Base-by-base conservation (phyloP, 2,113 vertebrate species). In the Malaclemys terrapin region DNA sequence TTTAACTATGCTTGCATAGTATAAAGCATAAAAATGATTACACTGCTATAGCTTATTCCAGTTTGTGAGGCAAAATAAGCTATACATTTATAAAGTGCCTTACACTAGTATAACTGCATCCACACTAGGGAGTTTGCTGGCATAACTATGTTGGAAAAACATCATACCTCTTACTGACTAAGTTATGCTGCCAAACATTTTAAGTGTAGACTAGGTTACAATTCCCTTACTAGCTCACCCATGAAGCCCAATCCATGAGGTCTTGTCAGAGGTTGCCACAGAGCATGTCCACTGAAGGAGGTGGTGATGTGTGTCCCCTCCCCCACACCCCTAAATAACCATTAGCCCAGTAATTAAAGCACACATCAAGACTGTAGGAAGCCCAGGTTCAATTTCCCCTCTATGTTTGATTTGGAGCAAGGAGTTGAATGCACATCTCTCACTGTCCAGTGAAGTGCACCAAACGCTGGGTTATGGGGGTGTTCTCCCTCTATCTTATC, bases 91-190 rank as follows among this genome's bases (percentile, higher is more conserved):
- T 69, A 69, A 81, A 81, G 1, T 80, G 69, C 42, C 47, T 42
- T 57, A 11, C 81, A n/a, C 4, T 45, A n/a, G n/a, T 20, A 45
- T 82, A 49, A 93, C 84, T 92, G 45, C 27, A 2, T 0, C 11
- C 3, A 29, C 1, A 25, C 2, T 0, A 4, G 79, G 76, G 24
- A 42, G 29, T 16, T 49, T 75, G 65, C 12, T 11, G 35, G 7
- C 35, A 10, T 84, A 81, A 83, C 84, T 8, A 17, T 95, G 35
- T 84, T 69, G 35, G 62, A n/a, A n/a, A n/a, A 69, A n/a, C 62
- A 69, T 69, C 35, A 69, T 65, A 14, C 12, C 16, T 7, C 62
- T 69, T n/a, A n/a, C 17, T 20, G 62, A n/a, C 62, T 20, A n/a
- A 69, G 35, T 69, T 69, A 69, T 20, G 62, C 7, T 69, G 31